A percentile compares a stretch with the other conserved stretches of the same genome.
These are phyloP conservation scores for Miichthys miiuy DNA, from an alignment of 2,797 vertebrate genomes.

Conservation along the genomic window DNA sequence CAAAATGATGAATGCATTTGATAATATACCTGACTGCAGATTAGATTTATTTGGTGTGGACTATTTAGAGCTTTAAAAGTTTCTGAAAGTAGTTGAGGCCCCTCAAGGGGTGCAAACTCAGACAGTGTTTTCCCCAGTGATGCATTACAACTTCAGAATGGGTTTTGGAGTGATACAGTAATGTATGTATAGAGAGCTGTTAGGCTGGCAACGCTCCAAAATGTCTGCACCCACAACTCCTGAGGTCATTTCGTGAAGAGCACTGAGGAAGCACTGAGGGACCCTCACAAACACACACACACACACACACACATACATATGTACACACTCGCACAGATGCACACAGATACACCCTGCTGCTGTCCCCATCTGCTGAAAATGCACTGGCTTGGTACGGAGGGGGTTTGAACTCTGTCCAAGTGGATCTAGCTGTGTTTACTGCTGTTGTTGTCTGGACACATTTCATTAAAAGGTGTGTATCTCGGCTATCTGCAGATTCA, in stretches of 20 bases:
- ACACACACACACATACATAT: slow-evolving; percentile 11
- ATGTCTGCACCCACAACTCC: slow-evolving; percentile 35
- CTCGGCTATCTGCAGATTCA: not conserved
- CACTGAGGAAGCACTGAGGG: slow-evolving; percentile 19
- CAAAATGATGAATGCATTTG: not conserved
- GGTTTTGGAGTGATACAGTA: slow-evolving; percentile 23
- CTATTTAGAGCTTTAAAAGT: slow-evolving; percentile 31
- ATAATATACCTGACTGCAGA: not conserved
- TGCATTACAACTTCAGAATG: slow-evolving; percentile 21
- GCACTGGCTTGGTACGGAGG: slow-evolving; percentile 5
- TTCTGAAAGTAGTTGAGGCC: slow-evolving; percentile 29
- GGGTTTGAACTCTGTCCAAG: slow-evolving; percentile 49
- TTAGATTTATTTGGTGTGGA: not conserved
- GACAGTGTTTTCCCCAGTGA: slow-evolving; percentile 2
- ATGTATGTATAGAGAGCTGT: slow-evolving; percentile 36
- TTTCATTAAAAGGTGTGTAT: slow-evolving; percentile 31
- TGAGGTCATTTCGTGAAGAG: slow-evolving; percentile 50
- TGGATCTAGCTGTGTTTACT: slow-evolving; percentile 49
- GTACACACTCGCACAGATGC: not conserved
- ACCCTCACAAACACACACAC: slow-evolving; percentile 11
- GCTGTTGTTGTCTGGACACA: slow-evolving; percentile 37
- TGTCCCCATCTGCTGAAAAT: slow-evolving; percentile 43
- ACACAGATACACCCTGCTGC: slow-evolving; percentile 28
- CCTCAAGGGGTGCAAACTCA: slow-evolving; percentile 1
- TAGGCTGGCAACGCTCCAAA: slow-evolving; percentile 41